A percentile compares a stretch with the other conserved stretches of the same genome.
Conservation (phyloP, 2,113 vertebrate genomes). For the cattle (Bos taurus) region DNA sequence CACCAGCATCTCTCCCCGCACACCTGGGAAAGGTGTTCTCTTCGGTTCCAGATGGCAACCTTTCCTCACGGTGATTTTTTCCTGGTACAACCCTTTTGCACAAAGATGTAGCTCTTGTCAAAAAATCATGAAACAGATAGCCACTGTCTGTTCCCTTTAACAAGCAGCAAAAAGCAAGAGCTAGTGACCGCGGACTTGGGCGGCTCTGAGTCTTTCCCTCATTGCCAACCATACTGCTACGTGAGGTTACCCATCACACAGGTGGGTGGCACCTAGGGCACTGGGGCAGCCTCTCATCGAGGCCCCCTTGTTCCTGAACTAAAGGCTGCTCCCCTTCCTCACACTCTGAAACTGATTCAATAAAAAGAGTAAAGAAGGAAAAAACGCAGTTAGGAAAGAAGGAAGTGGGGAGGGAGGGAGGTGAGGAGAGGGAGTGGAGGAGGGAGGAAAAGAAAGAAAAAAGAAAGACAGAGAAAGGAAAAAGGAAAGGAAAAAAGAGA, state of each 20-base stretch:
- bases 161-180: neutral
- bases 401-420: rapidly evolving
- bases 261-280: rapidly evolving
- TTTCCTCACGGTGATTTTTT: neutral
- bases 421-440: rapidly evolving
- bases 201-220: neutral
- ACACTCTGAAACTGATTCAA: neutral
- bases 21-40: too few relatives aligned
- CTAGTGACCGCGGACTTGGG: rapidly evolving
- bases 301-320: conserved; percentile 45
- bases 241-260: neutral
- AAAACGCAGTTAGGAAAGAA: neutral
- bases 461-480: neutral
- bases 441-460: rapidly evolving
- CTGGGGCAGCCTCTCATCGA: conserved; percentile 13
- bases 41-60: neutral
- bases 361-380: neutral
- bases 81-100: too few relatives aligned
- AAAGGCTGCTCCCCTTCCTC: conserved; percentile 28
- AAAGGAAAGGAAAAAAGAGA: neutral
- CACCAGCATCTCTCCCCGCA: rapidly evolving
- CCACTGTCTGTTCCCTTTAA: neutral
- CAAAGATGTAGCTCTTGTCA: neutral
- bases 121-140: neutral
- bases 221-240: neutral